These are phyloP conservation scores for Oreotrochilus melanogaster DNA, from an alignment of 2,113 vertebrate genomes.

Conservation along the genomic window DNA sequence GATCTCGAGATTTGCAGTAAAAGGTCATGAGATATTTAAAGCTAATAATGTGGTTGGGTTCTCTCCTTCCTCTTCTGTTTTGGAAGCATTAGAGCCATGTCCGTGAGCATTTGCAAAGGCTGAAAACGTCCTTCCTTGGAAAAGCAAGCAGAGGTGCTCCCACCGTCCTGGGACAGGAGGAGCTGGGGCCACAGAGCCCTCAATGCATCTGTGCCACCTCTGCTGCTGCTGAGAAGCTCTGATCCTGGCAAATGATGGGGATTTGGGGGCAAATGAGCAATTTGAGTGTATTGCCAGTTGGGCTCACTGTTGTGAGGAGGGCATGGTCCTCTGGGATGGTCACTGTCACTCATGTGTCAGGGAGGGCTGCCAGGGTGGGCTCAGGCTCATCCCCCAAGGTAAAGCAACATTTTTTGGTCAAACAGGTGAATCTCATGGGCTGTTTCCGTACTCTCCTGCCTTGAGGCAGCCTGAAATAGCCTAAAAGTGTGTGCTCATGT, in stretches of 20 bases:
- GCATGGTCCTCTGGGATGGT: not conserved
- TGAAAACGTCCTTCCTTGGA: not conserved
- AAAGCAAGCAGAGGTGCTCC: not conserved
- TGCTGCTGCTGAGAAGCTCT: not conserved
- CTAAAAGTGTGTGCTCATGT: not conserved
- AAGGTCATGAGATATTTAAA: slow-evolving; percentile 74
- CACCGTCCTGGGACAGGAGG: not conserved
- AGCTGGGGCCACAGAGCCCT: not conserved
- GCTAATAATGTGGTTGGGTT: slow-evolving; percentile 50
- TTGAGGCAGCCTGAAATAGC: not conserved
- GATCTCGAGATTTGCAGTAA: slow-evolving; percentile 63
- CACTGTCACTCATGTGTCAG: accelerated
- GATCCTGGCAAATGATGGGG: accelerated
- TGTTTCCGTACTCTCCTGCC: not conserved
- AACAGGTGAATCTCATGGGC: not conserved
- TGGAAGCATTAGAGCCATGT: not conserved
- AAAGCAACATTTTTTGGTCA: not conserved
- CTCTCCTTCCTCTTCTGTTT: slow-evolving; percentile 42
- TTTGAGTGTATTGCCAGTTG: not conserved
- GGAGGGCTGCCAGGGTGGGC: not conserved
- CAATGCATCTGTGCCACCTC: accelerated
- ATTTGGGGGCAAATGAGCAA: not conserved
- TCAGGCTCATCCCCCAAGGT: not conserved
- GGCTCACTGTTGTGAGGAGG: not conserved
- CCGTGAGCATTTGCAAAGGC: not conserved